Evolutionary conservation across 35 echinoderm and acorn worm genomes (phyloP), one percentile per base, ranked within the genome.

Genomic region (Anneissia japonica): DNA sequence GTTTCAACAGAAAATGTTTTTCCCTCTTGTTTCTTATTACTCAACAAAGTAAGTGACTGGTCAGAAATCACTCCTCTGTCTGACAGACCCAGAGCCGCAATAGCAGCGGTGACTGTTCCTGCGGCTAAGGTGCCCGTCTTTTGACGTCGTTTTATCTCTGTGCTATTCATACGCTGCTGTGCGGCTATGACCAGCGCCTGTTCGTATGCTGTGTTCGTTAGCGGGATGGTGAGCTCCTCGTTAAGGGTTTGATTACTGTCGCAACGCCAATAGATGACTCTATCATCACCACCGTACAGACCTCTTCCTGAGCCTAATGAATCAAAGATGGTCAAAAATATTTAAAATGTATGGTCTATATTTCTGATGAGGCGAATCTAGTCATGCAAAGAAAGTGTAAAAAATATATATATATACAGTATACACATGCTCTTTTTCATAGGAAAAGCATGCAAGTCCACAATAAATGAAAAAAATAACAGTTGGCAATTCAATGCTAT

Each of bases 191-290:
- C 91, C 23, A 97, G 46, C 0, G 95, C 95, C 43, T 89, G 93
- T 86, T 97, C 95, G 83, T 87, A 75, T 34, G 95, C 91, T 2
- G 87, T 40, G 86, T 97, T 97, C 37, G 95, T 93, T 38, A 86
- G 87, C 0, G 95, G 95, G 29, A 97, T 87, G 31, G 88, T 76
- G 10, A 97, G 82, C 37, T 97, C 81, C 39, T 97, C 95, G 13
- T 93, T 84, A 9, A 97, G 83, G 38, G 90, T 75, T 16, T 89
- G 46, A 72, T 97, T 97, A 80, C 91, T 93, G 1, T 97, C 95
- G 82, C 95, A 97, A 74, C 88, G 88, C 95, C 95, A 97, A 85
- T 97, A 93, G 86, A 97, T 97, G 82, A 97, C 79, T 23, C 87
- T 84, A 33, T 97, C 95, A 39, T 93, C 91, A 77, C 91, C 95